Evolutionary conservation across 2,888 invertebrate species (phyloP).

Genomic region (Apotomis betuletana): DNA sequence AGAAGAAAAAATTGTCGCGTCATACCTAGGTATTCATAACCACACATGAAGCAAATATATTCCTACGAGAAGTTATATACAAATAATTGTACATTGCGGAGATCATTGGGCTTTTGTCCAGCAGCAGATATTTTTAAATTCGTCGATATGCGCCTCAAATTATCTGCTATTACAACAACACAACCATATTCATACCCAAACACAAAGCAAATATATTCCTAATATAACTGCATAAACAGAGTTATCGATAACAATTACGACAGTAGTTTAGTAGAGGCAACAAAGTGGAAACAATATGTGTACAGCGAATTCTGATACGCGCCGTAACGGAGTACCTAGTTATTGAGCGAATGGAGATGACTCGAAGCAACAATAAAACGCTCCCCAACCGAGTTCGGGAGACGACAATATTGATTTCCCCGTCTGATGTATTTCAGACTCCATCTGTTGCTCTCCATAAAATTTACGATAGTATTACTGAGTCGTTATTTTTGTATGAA

Average conservation of each 20-base stretch:
- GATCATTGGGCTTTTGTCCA: too few species aligned
- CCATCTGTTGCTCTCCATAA: conserved; percentile 83
- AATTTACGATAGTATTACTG: conserved; percentile 80
- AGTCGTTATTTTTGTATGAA: conserved; percentile 80
- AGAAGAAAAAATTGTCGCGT: too few species aligned
- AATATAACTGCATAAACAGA: background rate
- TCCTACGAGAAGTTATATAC: too few species aligned
- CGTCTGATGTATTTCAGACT: conserved; percentile 75
- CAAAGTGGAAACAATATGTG: conserved; percentile 23
- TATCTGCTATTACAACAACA: too few species aligned
- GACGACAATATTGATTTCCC: conserved; percentile 79
- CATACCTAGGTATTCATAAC: too few species aligned
- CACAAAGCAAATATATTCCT: background rate
- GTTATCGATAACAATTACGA: conserved; percentile 14
- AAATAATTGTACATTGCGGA: too few species aligned
- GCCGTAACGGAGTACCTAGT: conserved; percentile 15
- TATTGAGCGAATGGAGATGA: conserved; percentile 47
- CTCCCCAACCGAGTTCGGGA: conserved; percentile 64
- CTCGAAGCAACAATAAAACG: conserved; percentile 65
- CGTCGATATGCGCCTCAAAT: too few species aligned
- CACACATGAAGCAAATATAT: too few species aligned
- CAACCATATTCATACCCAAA: background rate
- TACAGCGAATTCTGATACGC: conserved; percentile 16
- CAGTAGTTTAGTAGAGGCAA: conserved; percentile 2
- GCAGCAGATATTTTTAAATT: too few species aligned